phyloP scores from a whole-genome alignment of 2,797 vertebrate species.

The Syndactyla subalaris region DNA sequence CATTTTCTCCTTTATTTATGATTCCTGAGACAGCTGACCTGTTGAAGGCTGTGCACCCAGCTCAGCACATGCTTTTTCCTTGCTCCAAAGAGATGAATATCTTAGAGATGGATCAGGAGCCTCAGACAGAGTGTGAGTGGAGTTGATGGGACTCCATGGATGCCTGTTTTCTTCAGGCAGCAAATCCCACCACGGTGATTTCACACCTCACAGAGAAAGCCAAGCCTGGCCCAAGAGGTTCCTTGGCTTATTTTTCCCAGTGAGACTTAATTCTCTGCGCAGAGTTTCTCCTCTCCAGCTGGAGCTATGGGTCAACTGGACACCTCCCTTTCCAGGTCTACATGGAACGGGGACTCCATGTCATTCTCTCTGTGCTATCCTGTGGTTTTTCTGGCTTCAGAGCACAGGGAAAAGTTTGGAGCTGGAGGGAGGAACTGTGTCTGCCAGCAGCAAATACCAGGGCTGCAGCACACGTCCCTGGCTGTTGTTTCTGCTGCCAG shows the following conservation, averaged over 20 bases:
- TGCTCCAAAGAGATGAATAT: background rate
- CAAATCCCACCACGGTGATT: background rate
- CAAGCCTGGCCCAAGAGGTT: background rate
- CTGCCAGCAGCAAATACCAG: background rate
- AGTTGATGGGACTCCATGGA: background rate
- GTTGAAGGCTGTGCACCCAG: background rate
- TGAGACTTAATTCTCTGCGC: background rate
- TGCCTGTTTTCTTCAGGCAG: background rate
- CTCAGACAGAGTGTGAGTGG: background rate
- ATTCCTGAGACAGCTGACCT: background rate
- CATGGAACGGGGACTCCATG: fast-evolving
- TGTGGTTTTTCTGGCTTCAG: background rate
- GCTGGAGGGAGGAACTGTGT: background rate
- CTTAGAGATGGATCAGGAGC: background rate
- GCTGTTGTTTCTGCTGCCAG: background rate
- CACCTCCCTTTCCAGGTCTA: background rate
- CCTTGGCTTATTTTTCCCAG: background rate
- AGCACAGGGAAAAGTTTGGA: background rate
- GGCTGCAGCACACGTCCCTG: background rate
- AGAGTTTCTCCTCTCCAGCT: background rate
- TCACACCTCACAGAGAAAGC: background rate
- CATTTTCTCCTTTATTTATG: background rate
- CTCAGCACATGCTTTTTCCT: background rate
- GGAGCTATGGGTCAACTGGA: fast-evolving
- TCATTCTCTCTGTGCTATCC: background rate